Base-by-base conservation (phyloP, 2,113 vertebrate species). In the Astur gentilis region DNA sequence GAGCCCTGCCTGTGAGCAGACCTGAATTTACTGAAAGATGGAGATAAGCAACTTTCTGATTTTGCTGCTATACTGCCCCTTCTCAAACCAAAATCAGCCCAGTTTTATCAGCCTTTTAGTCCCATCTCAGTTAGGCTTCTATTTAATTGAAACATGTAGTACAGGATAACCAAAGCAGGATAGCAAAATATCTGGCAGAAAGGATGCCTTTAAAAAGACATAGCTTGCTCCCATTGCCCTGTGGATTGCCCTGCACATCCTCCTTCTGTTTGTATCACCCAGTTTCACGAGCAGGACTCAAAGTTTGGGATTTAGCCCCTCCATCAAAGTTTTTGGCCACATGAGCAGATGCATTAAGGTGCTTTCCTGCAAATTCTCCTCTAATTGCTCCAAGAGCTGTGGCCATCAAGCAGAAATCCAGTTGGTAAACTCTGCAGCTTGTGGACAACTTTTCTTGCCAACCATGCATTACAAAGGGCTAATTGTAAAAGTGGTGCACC, bases 401-500 rank as follows among this genome's bases (percentile, higher is more conserved):
- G 94, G 79, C 83, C 85, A 42, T 70, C 87, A 78, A 77, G 76
- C 89, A 93, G 87, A 96, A 89, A 95, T 96, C 90, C 94, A 94
- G n/a, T 95, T 83, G 31, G 90, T 95, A 90, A 96, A 96, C 87
- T 96, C 92, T 91, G 95, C 93, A 96, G 96, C 84, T 97, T 44
- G 82, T 58, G 95, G 95, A 97, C 96, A 97, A 97, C 96, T 97
- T 98, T 98, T 98, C 86, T 96, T 98, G 98, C 98, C 98, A 98
- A 93, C 94, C 94, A 93, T 62, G 95, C 96, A 98, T 97, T 98
- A 97, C 93, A 25, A 93, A 97, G 94, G 96, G 96, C 98, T 98
- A 98, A 98, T 98, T 98, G 98, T 98, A 97, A 98, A 97, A 93
- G 94, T 90, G 96, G 83, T 92, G 95, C 98, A 98, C 98, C 98